Evolutionary conservation across 1,140 invertebrate genomes (phyloP).

Genomic region (Xylocopa sonorina): DNA sequence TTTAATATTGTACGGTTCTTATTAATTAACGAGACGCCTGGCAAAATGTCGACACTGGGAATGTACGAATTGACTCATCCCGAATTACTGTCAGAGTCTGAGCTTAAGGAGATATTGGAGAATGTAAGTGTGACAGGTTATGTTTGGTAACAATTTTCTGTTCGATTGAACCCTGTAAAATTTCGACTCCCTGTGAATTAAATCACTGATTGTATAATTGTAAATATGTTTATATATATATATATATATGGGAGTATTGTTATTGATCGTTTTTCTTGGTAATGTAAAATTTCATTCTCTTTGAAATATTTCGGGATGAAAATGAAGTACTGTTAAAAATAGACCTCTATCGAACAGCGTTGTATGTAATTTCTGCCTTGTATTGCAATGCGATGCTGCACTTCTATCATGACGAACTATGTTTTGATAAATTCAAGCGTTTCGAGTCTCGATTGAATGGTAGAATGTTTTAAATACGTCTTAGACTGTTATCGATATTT

Average conservation of each 20-base stretch:
- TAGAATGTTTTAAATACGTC: not conserved
- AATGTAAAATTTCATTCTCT: not conserved
- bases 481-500: slow-evolving; percentile 7
- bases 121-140: slow-evolving; percentile 64
- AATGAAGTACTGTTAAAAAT: not conserved
- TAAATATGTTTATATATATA: not conserved
- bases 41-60: slow-evolving; percentile 53
- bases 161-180: not conserved
- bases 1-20: not conserved
- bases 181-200: not conserved
- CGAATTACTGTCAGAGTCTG: slow-evolving; percentile 66
- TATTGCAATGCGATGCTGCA: too few species aligned
- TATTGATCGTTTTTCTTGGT: not conserved
- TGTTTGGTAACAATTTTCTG: slow-evolving; percentile 3
- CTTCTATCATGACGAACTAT: too few species aligned
- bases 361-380: not conserved
- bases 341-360: not conserved
- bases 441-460: not conserved
- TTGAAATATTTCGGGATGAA: not conserved
- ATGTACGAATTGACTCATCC: slow-evolving; percentile 62
- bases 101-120: slow-evolving; percentile 66
- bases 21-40: not conserved
- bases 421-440: not conserved
- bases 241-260: not conserved
- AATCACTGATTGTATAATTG: not conserved